These are phyloP conservation scores for Monopterus albus DNA, from an alignment of 2,113 vertebrate genomes.

Conservation along the genomic window DNA sequence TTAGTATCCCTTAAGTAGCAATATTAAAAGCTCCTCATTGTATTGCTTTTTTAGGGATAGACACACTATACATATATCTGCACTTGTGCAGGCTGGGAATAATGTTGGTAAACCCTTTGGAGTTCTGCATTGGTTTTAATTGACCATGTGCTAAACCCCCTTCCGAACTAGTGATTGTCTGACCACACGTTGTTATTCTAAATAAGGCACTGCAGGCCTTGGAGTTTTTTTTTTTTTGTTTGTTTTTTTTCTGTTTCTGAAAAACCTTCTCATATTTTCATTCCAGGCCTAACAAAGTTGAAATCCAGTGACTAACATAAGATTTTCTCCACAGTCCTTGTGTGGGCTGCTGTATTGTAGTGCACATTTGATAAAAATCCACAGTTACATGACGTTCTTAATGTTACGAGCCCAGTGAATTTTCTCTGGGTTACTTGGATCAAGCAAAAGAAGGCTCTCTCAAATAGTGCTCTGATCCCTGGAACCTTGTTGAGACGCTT, in stretches of 20 bases:
- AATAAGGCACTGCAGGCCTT: no score
- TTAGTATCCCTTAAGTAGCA: background rate
- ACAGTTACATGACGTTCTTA: background rate
- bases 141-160: background rate
- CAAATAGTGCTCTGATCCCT: background rate
- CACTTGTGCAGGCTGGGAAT: background rate
- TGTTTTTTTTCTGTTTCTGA: no score
- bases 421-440: no score
- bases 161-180: background rate
- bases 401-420: background rate
- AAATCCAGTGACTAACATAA: background rate
- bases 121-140: background rate
- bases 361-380: constrained; percentile 6
- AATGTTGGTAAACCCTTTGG: background rate
- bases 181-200: no score
- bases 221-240: no score
- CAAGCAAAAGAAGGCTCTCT: constrained; percentile 9
- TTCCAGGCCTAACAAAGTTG: no score
- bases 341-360: background rate
- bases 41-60: background rate
- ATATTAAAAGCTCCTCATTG: background rate
- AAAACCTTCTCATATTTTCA: no score
- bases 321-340: background rate
- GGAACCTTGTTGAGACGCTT: background rate
- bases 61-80: background rate